Percentiles rank a stretch among this genome's conserved stretches.
These are phyloP conservation scores for Rynchops niger DNA, from an alignment of 2,113 vertebrate genomes.

Conservation along the genomic window DNA sequence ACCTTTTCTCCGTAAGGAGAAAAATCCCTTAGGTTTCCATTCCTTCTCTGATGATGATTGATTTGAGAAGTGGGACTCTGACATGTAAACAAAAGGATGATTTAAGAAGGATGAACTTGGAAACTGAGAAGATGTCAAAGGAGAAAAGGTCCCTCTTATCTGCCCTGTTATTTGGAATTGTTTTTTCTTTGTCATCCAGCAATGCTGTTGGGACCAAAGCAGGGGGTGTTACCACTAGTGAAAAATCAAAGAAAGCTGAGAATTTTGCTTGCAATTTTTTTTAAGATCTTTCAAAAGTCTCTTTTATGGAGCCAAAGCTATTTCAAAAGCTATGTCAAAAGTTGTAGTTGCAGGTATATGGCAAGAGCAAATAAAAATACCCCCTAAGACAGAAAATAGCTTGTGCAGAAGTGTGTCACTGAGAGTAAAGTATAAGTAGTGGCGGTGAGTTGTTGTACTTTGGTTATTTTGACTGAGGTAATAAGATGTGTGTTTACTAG, in stretches of 20 bases:
- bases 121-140: background rate
- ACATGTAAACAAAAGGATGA: background rate
- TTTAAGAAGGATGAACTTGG: constrained; percentile 5
- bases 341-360: background rate
- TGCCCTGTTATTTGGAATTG: background rate
- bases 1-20: background rate
- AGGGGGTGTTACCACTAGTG: background rate
- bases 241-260: background rate
- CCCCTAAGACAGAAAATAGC: background rate
- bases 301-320: background rate
- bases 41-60: constrained; percentile 7
- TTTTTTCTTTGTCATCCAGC: background rate
- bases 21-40: constrained; percentile 39
- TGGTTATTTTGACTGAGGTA: background rate
- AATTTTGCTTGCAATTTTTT: background rate
- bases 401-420: background rate
- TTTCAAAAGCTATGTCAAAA: background rate
- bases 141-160: background rate
- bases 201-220: background rate
- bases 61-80: background rate
- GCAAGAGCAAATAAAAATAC: background rate
- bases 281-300: background rate
- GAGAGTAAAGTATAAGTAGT: background rate
- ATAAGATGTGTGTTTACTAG: background rate
- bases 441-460: background rate